Conservation (phyloP, 2,113 vertebrate species). For the Parotia lawesii region DNA sequence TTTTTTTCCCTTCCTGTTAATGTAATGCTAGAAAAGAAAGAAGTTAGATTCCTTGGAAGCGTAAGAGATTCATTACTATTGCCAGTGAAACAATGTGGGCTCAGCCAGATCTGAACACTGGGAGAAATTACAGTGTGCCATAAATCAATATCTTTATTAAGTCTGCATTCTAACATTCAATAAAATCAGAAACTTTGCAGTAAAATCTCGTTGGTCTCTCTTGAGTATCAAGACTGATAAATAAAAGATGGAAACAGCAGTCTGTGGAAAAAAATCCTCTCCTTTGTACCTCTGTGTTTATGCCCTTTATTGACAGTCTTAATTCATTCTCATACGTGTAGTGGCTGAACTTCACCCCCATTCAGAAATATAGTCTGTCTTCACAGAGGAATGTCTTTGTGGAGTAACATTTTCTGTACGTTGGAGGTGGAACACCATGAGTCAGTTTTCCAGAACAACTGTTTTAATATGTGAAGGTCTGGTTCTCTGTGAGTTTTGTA, state of each 20-base stretch:
- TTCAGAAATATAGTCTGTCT: not conserved
- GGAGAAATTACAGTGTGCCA: not conserved
- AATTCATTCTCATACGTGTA: not conserved
- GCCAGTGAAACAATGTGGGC: not conserved
- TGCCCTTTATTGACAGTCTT: not conserved
- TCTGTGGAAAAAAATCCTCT: not conserved
- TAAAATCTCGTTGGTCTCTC: not conserved
- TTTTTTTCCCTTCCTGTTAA: not conserved
- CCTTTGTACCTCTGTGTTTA: not conserved
- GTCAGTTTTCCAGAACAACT: not conserved
- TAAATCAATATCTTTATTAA: not conserved
- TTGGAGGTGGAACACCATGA: not conserved
- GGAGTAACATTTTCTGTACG: not conserved
- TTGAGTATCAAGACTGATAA: not conserved
- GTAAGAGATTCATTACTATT: not conserved
- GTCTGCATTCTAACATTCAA: not conserved
- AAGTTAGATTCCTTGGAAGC: not conserved
- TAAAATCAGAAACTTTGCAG: not conserved
- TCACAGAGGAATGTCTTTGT: not conserved
- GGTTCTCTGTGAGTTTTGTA: not conserved
- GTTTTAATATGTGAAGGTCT: not conserved
- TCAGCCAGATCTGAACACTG: not conserved
- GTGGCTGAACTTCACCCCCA: not conserved
- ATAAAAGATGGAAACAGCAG: not conserved
- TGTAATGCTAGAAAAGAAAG: not conserved